Evolutionary conservation across 2,888 invertebrate species (phyloP), one percentile per base, ranked within the genome.

Genomic region (Pheosia gnoma): DNA sequence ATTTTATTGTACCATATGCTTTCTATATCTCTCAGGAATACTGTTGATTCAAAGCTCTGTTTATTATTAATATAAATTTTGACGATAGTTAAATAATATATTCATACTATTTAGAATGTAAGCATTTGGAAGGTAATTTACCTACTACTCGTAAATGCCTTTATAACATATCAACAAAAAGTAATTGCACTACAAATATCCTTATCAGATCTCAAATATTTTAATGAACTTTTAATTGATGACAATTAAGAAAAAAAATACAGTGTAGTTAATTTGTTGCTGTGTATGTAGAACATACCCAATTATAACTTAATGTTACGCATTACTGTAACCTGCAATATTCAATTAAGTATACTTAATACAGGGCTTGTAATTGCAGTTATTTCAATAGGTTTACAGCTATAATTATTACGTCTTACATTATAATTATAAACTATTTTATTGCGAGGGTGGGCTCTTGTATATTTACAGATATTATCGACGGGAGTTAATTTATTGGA

Each of bases 321-420:
- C 70, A 72, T 68, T 72, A 67, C 68, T 63, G 56, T 65, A 66
- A 65, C 62, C 53, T 65, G 70, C 66, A 71, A 69, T 75, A 69
- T 73, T 67, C 61, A 68, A 71, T 72, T 74, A 25, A 25, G 25
- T 41, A 67, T 54, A 67, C 47, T 61, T 72, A 75, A 66, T 62
- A 72, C 62, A 67, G 57, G 59, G 65, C 58, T 58, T 62, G 62
- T 75, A 71, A 75, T 73, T 67, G 59, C 55, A 56, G 63, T 71
- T 59, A 59, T 68, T 75, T 63, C 69, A 62, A 71, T 58, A 61
- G 67, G 71, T 73, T 74, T 75, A 66, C 66, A 54, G 59, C 65
- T 59, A 59, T 71, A 70, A 71, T 67, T n/a, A n/a, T 71, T 25
- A 62, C 59, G 53, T 47, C 59, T 65, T 65, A 62, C 63, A 58